Evolutionary conservation across 2,797 vertebrate genomes (phyloP).

Genomic region (Dallia pectoralis): DNA sequence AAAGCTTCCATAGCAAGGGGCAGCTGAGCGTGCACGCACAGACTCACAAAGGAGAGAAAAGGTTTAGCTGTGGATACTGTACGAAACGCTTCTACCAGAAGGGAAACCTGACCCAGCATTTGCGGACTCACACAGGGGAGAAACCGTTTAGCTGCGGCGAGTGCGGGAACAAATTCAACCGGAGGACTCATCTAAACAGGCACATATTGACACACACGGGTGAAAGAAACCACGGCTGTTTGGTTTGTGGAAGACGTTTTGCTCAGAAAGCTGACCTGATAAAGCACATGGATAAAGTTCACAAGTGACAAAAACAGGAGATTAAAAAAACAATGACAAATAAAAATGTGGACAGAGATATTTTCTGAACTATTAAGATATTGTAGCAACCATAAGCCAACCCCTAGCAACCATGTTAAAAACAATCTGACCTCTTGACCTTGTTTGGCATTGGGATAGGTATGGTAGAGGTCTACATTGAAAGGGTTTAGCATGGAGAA

Average conservation of each 20-base stretch:
- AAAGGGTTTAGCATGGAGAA: too few relatives aligned
- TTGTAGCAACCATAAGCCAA: not conserved
- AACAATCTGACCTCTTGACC: too few relatives aligned
- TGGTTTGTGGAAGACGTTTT: not conserved
- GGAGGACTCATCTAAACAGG: not conserved
- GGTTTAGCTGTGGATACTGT: slow-evolving; percentile 3
- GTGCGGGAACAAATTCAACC: not conserved
- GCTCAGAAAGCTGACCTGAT: not conserved
- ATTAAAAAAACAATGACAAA: not conserved
- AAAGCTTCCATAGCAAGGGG: not conserved
- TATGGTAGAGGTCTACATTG: too few relatives aligned
- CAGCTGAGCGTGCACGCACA: not conserved
- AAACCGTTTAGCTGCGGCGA: not conserved
- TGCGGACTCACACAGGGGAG: not conserved
- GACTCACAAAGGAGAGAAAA: not conserved
- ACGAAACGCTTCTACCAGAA: not conserved
- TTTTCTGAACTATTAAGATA: not conserved
- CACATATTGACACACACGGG: not conserved
- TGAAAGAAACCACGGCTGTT: not conserved
- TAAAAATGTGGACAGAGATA: not conserved
- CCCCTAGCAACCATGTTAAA: too few relatives aligned
- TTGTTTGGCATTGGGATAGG: too few relatives aligned
- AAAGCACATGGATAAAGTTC: not conserved
- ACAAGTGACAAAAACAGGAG: not conserved
- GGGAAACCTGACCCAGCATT: not conserved